A percentile compares a stretch with the other conserved stretches of the same genome.
Conservation (phyloP, 2,888 invertebrate species). For the Cerastis rubricosa region DNA sequence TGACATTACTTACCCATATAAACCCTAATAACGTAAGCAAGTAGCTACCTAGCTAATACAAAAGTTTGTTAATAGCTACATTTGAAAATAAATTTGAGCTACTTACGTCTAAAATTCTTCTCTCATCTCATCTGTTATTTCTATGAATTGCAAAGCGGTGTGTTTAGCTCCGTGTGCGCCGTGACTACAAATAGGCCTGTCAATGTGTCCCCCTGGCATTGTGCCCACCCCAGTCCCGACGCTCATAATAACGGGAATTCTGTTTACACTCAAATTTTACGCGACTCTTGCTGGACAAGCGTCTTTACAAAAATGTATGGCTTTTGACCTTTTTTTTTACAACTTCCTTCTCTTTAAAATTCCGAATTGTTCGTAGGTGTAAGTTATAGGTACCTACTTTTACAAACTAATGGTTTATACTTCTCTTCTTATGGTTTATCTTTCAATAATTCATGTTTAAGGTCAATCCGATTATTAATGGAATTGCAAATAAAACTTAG, state of each 20-base stretch:
- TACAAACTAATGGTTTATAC: not conserved
- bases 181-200: constrained; percentile 53
- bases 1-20: not conserved
- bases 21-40: not conserved
- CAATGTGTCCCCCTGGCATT: constrained; percentile 38
- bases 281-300: constrained; percentile 24
- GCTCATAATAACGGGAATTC: constrained; percentile 43
- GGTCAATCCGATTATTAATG: constrained; percentile 1
- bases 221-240: constrained; percentile 44
- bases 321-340: constrained; percentile 27
- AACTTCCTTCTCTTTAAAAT: constrained; percentile 4
- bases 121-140: constrained; percentile 26
- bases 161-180: constrained; percentile 40
- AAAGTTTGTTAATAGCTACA: not conserved
- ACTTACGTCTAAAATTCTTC: not conserved
- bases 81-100: not conserved
- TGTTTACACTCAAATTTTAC: constrained; percentile 56
- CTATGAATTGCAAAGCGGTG: constrained; percentile 50
- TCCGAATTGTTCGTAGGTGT: not conserved
- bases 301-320: constrained; percentile 19
- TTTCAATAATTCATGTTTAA: not conserved
- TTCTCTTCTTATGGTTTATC: too few species aligned
- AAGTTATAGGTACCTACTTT: not conserved
- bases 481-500: constrained; percentile 4
- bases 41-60: not conserved